Conservation (phyloP, 1,140 invertebrate species). For the Zaprionus nigranus region DNA sequence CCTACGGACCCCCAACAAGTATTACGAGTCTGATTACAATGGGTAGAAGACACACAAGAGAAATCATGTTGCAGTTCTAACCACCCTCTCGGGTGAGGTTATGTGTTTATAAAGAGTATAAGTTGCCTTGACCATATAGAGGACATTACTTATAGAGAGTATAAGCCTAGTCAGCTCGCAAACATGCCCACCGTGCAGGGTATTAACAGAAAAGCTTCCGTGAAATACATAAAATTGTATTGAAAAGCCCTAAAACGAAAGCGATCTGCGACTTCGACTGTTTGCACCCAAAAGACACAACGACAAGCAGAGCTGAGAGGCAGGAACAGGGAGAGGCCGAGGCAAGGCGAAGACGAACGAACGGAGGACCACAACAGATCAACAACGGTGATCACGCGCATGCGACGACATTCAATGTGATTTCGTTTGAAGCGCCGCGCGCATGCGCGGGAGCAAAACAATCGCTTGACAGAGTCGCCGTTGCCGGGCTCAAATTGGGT, state of each 20-base stretch:
- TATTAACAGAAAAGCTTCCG: conserved; percentile 55
- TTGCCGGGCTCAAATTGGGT: conserved; percentile 52
- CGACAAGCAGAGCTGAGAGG: conserved; percentile 1
- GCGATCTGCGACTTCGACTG: conserved; percentile 41
- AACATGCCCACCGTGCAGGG: conserved; percentile 26
- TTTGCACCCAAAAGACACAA: conserved; percentile 65
- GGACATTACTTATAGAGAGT: not conserved
- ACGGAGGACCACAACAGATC: conserved; percentile 57
- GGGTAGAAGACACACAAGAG: too few species aligned
- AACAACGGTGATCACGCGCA: conserved; percentile 82
- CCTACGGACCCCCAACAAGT: too few species aligned
- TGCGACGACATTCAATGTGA: conserved; percentile 82
- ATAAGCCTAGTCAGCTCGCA: not conserved
- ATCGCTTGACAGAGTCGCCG: conserved; percentile 67
- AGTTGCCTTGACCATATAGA: too few species aligned
- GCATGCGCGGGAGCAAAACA: conserved; percentile 82
- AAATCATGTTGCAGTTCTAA: too few species aligned
- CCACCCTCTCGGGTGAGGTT: too few species aligned
- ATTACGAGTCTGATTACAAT: too few species aligned
- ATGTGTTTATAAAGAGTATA: too few species aligned
- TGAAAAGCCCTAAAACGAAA: conserved; percentile 79
- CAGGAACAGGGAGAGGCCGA: not conserved
- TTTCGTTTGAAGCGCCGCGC: conserved; percentile 80
- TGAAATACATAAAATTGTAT: conserved; percentile 71
- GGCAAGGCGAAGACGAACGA: not conserved